Base-by-base conservation (phyloP, 2,888 invertebrate genomes). In the Adineta ricciae region DNA sequence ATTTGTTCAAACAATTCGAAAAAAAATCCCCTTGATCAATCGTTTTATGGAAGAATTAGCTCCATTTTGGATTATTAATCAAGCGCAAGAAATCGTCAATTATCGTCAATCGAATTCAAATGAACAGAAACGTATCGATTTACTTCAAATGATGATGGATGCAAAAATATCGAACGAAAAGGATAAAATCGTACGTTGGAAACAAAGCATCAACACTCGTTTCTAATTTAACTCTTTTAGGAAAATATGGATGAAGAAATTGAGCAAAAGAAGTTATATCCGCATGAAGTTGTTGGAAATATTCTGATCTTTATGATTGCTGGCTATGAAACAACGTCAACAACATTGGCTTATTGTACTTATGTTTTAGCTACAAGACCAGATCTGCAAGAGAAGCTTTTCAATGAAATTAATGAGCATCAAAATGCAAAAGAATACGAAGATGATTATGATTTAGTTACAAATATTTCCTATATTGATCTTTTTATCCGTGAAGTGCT, bases 401-500 rank as follows among this genome's bases (percentile, higher is more conserved):
- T 38, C 0, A n/a, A 21, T 3, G 73, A 73, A 41, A 73, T 73
- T 16, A 38, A 73, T 38, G 24, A n/a, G 0, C 56, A 27, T 56
- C 24, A 27, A 16, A 14, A 27, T 56, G 27, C n/a, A 56, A 56
- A 56, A 56, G 56, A 56, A 27, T 27, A 64, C 11, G n/a, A 64
- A n/a, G 73, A 73, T 11, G 41, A 41, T 24, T 73, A 73, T 24
- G 73, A 73, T 27, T 19, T 64, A 7, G 73, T 41, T 2, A 36
- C 36, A 24, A 87, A 88, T 32, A 87, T 91, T 86, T 88, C 88
- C 78, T 91, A 90, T 86, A 86, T 91, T 64, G 91, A 91, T 83
- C 89, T 90, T 88, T 90, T 91, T 27, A 88, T 91, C 85, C 89
- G 88, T 86, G 91, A 91, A 87, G 89, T 90, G 5, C 88, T 91